These are phyloP conservation scores for Coregonus clupeaformis DNA, from an alignment of 2,113 vertebrate species.

Conservation along the genomic window DNA sequence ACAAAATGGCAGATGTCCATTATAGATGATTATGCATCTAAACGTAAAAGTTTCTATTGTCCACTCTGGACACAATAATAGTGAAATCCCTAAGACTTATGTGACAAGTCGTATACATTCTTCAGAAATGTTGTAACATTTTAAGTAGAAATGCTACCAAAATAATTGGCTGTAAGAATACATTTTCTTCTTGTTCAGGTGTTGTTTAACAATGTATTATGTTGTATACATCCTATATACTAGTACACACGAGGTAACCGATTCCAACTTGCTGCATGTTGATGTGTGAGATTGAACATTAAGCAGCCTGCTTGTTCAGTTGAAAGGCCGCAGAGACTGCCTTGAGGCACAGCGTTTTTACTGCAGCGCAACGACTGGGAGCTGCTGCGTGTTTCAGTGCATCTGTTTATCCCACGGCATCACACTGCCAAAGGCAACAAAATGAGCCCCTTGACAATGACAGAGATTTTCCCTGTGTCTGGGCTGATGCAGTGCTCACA, in stretches of 20 bases:
- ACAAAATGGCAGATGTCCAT: background rate
- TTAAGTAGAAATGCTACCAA: too few species aligned
- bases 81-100: background rate
- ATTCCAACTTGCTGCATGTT: background rate
- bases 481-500: constrained; percentile 43
- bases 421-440: constrained; percentile 63
- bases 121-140: too few species aligned
- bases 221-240: too few species aligned
- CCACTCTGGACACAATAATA: too few species aligned
- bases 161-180: too few species aligned
- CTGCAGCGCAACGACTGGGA: constrained; percentile 18
- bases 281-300: background rate
- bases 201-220: too few species aligned
- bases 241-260: too few species aligned
- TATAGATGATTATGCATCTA: background rate
- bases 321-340: constrained; percentile 8
- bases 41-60: background rate
- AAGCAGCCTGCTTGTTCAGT: constrained; percentile 14
- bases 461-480: constrained; percentile 49
- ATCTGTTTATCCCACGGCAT: constrained; percentile 64
- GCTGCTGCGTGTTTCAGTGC: constrained; percentile 56
- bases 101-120: background rate
- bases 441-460: constrained; percentile 57
- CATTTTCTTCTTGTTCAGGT: too few species aligned
- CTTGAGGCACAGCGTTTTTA: constrained; percentile 18